These are phyloP conservation scores for Tenodera sinensis DNA, from an alignment of 2,888 invertebrate species.

Conservation along the genomic window DNA sequence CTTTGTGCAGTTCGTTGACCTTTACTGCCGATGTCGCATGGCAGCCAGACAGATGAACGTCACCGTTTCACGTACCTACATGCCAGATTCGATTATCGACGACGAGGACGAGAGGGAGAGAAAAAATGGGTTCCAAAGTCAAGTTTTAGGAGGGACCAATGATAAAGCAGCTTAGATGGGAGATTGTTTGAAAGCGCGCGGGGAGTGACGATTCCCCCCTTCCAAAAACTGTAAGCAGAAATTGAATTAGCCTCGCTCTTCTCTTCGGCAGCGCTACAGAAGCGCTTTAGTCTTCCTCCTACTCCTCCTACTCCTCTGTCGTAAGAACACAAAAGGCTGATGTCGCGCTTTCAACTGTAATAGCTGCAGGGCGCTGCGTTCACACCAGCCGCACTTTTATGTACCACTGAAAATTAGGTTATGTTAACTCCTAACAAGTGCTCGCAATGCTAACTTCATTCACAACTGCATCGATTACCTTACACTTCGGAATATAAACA, in stretches of 20 bases:
- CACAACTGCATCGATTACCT: too few species aligned
- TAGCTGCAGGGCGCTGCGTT: neutral
- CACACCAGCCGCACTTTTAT: too few species aligned
- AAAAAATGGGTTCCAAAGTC: constrained; percentile 6
- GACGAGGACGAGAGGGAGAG: neutral
- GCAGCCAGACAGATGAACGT: neutral
- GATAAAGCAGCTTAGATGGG: neutral
- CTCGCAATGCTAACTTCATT: too few species aligned
- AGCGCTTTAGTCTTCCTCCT: neutral
- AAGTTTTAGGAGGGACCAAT: neutral
- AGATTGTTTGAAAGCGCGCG: neutral
- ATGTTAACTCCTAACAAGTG: too few species aligned
- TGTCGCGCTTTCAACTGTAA: neutral
- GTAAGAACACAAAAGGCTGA: neutral
- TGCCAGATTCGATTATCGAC: constrained; percentile 11
- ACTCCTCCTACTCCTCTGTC: neutral
- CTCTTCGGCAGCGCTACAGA: neutral
- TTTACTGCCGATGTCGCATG: neutral
- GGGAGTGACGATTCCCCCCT: constrained; percentile 6
- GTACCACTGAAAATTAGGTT: too few species aligned
- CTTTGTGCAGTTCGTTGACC: neutral
- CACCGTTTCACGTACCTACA: neutral
- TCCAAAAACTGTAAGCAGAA: neutral
- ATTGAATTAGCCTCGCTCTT: constrained; percentile 12
- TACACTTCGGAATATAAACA: too few species aligned